Evolutionary conservation across 2,888 invertebrate species (phyloP).

Genomic region (Drosophila algonquin): DNA sequence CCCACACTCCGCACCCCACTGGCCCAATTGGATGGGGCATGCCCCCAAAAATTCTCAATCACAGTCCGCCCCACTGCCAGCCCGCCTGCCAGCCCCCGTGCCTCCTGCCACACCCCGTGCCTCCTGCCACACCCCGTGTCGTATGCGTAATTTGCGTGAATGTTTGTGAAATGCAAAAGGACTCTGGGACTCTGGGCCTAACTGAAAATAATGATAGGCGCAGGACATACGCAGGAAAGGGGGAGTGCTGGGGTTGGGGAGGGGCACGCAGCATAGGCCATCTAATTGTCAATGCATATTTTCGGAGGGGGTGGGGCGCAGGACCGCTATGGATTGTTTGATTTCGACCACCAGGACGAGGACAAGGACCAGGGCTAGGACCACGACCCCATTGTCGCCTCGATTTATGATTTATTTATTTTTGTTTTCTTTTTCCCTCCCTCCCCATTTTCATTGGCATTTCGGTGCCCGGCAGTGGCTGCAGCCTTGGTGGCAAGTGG

Average conservation of each 20-base stretch:
- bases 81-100: too few relatives aligned
- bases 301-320: conserved; percentile 17
- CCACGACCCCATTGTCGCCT: conserved; percentile 57
- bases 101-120: not conserved
- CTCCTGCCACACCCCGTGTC: not conserved
- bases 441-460: not conserved
- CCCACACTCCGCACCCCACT: too few relatives aligned
- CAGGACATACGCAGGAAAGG: conserved; percentile 19
- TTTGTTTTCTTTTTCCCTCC: not conserved
- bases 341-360: conserved; percentile 19
- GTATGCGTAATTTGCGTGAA: conserved; percentile 72
- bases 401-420: conserved; percentile 74
- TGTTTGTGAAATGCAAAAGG: conserved; percentile 62
- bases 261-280: conserved; percentile 26
- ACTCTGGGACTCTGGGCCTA: conserved; percentile 43
- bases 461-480: conserved; percentile 44
- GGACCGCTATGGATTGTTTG: conserved; percentile 55
- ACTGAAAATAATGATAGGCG: conserved; percentile 72
- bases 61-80: not conserved
- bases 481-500: conserved; percentile 24
- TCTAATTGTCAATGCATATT: conserved; percentile 77
- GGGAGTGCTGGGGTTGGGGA: too few relatives aligned
- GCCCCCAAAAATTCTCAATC: not conserved
- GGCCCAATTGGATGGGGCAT: not conserved
- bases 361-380: conserved; percentile 11